Evolutionary conservation across 2,797 vertebrate genomes (phyloP).

Genomic region (Triplophysa bombifrons): DNA sequence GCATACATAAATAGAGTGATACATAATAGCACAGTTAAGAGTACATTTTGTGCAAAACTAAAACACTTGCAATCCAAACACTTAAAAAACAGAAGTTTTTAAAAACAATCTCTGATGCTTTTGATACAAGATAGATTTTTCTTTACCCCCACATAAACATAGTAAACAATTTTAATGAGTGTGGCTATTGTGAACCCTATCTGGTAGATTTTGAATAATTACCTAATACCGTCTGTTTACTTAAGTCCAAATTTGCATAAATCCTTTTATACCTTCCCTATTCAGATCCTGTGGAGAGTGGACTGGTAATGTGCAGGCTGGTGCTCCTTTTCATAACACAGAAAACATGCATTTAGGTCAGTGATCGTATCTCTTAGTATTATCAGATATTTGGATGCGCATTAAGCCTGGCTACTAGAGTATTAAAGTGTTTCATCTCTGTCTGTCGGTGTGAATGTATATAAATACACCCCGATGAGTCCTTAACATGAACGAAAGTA

Average conservation of each 20-base stretch:
- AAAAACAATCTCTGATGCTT: not conserved
- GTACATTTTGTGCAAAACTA: too few species aligned
- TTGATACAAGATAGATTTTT: not conserved
- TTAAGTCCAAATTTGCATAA: conserved; percentile 24
- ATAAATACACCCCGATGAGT: conserved; percentile 13
- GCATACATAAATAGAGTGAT: too few species aligned
- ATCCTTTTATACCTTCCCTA: not conserved
- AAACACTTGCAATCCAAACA: not conserved
- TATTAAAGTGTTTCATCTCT: conserved; percentile 28
- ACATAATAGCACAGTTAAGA: too few species aligned
- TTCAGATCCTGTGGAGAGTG: not conserved
- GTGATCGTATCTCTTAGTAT: conserved; percentile 9
- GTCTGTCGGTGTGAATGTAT: not conserved
- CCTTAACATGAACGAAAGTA: conserved; percentile 35
- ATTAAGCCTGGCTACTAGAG: conserved; percentile 19
- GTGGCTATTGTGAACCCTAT: too few species aligned
- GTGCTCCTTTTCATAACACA: conserved; percentile 13
- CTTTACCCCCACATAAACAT: not conserved
- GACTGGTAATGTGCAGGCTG: not conserved
- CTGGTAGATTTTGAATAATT: conserved; percentile 11
- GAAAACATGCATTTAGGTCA: conserved; percentile 42
- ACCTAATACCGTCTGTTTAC: conserved; percentile 11
- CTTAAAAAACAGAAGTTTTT: not conserved
- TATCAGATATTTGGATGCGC: conserved; percentile 26
- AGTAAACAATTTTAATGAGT: not conserved